Evolutionary conservation across 2,797 vertebrate genomes (phyloP).

Genomic region (Trachurus trachurus): DNA sequence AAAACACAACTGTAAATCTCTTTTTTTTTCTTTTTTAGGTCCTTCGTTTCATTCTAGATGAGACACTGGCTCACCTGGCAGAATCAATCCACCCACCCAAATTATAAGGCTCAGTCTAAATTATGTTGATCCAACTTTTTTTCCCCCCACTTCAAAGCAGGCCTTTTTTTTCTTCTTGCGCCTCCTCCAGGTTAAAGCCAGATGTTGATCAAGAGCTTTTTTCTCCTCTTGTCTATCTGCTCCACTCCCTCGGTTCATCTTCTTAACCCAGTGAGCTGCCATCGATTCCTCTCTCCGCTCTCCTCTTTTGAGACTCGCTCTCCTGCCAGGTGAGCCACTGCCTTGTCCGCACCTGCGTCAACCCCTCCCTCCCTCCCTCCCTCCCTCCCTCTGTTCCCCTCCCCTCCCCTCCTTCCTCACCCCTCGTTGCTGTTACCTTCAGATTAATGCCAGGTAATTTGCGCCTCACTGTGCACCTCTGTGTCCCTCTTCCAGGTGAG

Average conservation of each 20-base stretch:
- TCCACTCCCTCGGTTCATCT: not conserved
- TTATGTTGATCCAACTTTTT: not conserved
- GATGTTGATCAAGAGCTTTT: constrained; percentile 8
- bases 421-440: constrained; percentile 51
- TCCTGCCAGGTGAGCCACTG: constrained; percentile 61
- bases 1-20: not conserved
- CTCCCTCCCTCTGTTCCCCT: not conserved
- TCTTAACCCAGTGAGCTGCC: constrained; percentile 13
- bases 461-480: constrained; percentile 47
- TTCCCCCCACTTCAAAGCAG: not conserved
- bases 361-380: not conserved
- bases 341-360: constrained; percentile 67
- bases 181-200: not conserved
- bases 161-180: too few relatives aligned
- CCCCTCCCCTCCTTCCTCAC: constrained; percentile 3
- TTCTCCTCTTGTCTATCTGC: not conserved
- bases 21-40: not conserved
- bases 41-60: too few relatives aligned
- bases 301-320: constrained; percentile 31
- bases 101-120: not conserved
- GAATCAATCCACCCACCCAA: not conserved
- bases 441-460: constrained; percentile 77
- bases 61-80: too few relatives aligned
- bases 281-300: constrained; percentile 2
- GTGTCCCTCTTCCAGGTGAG: constrained; percentile 54